Evolutionary conservation across 1,140 invertebrate genomes (phyloP).

Genomic region (Akabosia matsudoensis): DNA sequence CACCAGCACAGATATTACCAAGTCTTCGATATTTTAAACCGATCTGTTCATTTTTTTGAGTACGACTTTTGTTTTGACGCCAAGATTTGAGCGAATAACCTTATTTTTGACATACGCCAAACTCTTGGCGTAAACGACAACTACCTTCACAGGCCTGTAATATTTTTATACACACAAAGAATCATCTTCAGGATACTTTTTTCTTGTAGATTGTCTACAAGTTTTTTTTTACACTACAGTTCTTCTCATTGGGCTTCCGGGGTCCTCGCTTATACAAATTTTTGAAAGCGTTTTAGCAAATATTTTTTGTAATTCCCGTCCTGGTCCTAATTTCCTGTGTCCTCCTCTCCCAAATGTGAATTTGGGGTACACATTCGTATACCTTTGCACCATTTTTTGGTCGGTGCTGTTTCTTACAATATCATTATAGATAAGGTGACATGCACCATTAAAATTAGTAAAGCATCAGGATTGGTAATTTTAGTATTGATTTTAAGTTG

Average conservation of each 20-base stretch:
- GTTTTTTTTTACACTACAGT: background rate
- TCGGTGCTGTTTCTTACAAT: no score
- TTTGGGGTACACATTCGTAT: no score
- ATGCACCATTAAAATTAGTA: no score
- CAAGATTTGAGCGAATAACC: background rate
- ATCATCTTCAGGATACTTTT: conserved; percentile 4
- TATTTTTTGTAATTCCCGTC: background rate
- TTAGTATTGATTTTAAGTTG: no score
- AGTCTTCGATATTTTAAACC: background rate
- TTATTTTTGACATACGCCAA: conserved; percentile 7
- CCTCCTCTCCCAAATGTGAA: no score
- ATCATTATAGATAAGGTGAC: no score
- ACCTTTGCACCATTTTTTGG: no score
- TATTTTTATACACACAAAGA: background rate
- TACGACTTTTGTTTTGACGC: conserved; percentile 1
- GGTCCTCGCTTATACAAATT: background rate
- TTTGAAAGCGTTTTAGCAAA: background rate
- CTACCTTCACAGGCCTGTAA: conserved; percentile 20
- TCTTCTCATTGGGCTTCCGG: conserved; percentile 11
- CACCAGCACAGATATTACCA: background rate
- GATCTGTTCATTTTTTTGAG: background rate
- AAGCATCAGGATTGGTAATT: no score
- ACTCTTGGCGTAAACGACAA: background rate
- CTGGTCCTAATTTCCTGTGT: no score
- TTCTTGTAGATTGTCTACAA: background rate